Conservation (phyloP, 2,113 vertebrate species). For the Grantiella picta region DNA sequence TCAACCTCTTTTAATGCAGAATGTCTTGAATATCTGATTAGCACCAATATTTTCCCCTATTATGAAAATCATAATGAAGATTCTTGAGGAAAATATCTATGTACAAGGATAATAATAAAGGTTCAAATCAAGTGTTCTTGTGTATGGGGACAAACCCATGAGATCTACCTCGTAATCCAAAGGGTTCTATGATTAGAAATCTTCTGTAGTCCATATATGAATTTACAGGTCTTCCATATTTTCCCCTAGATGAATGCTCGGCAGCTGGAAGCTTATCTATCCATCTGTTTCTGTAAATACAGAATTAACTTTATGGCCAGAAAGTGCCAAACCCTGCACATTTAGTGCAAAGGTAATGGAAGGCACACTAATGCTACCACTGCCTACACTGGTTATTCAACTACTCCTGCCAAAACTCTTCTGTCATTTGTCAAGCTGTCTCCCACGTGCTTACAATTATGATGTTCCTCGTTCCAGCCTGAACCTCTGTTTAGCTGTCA, state of each 20-base stretch:
- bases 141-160: not conserved
- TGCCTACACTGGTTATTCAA: not conserved
- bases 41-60: not conserved
- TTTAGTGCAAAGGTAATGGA: not conserved
- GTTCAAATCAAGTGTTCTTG: not conserved
- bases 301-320: slow-evolving; percentile 39
- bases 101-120: not conserved
- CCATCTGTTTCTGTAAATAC: slow-evolving; percentile 42
- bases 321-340: not conserved
- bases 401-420: not conserved
- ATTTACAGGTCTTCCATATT: not conserved
- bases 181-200: not conserved
- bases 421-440: not conserved
- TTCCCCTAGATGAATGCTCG: not conserved
- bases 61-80: not conserved
- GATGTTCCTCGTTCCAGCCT: not conserved
- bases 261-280: slow-evolving; percentile 18
- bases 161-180: not conserved
- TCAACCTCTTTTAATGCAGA: not conserved
- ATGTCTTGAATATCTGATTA: not conserved
- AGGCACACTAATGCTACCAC: not conserved
- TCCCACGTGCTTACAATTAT: not conserved
- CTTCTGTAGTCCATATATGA: not conserved
- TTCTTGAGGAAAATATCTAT: not conserved
- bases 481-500: not conserved